Evolutionary conservation across 2,888 invertebrate genomes (phyloP).

Genomic region (Ornithoptera alexandrae): DNA sequence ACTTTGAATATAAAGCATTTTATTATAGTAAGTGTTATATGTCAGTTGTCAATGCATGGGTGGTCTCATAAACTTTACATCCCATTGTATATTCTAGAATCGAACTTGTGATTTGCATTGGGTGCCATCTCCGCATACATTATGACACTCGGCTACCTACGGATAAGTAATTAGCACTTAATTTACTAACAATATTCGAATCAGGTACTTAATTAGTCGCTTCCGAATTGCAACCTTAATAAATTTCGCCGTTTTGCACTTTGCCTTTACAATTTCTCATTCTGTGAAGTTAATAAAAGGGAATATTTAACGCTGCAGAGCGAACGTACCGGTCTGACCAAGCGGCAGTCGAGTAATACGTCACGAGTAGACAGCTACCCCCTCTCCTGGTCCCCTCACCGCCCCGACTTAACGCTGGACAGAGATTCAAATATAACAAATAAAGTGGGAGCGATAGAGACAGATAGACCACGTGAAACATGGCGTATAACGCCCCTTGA

Average conservation of each 20-base stretch:
- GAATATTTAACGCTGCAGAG: constrained; percentile 44
- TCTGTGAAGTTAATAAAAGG: constrained; percentile 39
- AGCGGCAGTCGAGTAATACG: constrained; percentile 74
- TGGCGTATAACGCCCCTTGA: constrained; percentile 81
- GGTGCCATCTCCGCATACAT: constrained; percentile 73
- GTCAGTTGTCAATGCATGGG: constrained; percentile 44
- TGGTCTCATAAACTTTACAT: constrained; percentile 73
- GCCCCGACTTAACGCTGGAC: constrained; percentile 66
- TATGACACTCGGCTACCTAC: constrained; percentile 61
- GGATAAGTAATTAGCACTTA: constrained; percentile 70
- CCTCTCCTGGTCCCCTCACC: constrained; percentile 61
- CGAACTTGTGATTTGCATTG: constrained; percentile 78
- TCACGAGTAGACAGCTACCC: constrained; percentile 77
- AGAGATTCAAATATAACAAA: constrained; percentile 59
- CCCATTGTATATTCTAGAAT: constrained; percentile 78
- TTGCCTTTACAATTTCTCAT: constrained; percentile 21
- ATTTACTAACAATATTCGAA: constrained; percentile 69
- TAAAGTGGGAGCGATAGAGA: constrained; percentile 63
- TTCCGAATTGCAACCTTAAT: constrained; percentile 41
- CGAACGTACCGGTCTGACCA: constrained; percentile 64
- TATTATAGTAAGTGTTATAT: constrained; percentile 4
- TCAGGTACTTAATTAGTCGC: constrained; percentile 62
- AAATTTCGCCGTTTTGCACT: constrained; percentile 18
- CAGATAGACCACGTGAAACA: constrained; percentile 72
- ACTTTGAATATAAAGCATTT: too few species aligned